phyloP scores from a whole-genome alignment of 2,888 invertebrate genomes.

The Sesamia inferens region DNA sequence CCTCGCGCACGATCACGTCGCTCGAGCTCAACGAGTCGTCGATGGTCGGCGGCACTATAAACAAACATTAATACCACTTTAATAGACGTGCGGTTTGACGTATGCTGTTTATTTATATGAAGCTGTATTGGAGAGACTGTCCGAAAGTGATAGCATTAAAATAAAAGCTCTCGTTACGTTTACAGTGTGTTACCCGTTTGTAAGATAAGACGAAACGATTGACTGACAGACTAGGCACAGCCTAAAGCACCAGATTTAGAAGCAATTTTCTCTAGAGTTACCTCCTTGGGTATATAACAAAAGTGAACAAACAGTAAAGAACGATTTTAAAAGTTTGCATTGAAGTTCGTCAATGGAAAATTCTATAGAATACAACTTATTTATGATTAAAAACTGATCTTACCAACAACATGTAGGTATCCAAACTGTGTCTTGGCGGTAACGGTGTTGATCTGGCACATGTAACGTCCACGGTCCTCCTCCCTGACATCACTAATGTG shows the following conservation, averaged over 20 bases:
- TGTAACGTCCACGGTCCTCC: conserved; percentile 97
- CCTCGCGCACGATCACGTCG: conserved; percentile 97
- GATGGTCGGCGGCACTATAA: conserved; percentile 97
- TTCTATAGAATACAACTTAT: not conserved
- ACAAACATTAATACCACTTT: conserved; percentile 74
- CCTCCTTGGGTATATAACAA: no score
- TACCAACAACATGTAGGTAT: conserved; percentile 93
- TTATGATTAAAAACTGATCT: not conserved
- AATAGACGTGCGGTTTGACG: conserved; percentile 46
- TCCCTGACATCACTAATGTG: conserved; percentile 97
- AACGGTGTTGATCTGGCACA: conserved; percentile 98
- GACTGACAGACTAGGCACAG: not conserved
- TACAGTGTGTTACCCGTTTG: not conserved
- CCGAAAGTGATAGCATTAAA: not conserved
- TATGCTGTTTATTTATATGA: conserved; percentile 12
- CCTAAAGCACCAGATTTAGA: not conserved
- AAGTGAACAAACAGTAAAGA: not conserved
- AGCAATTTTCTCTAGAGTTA: not conserved
- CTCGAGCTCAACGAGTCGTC: conserved; percentile 97
- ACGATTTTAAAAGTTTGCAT: not conserved
- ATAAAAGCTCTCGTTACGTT: conserved; percentile 1
- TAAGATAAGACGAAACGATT: not conserved
- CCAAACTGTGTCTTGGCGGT: conserved; percentile 98
- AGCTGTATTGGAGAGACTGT: not conserved
- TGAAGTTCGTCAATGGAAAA: not conserved